These are phyloP conservation scores for Hylaeus volcanicus DNA, from an alignment of 1,140 invertebrate species.

Conservation along the genomic window DNA sequence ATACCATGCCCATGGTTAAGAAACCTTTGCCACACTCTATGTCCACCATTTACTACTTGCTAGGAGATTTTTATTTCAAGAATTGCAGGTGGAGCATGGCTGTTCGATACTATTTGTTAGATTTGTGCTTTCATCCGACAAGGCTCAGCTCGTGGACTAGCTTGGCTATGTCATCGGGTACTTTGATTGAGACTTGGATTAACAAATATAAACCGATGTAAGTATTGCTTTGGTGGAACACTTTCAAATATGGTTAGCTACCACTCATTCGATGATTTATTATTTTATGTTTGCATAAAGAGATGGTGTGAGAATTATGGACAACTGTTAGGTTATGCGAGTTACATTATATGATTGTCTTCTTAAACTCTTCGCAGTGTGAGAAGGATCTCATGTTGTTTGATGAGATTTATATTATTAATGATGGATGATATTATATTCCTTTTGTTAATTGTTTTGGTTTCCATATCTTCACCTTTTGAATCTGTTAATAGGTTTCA, in stretches of 20 bases:
- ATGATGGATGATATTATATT: too few relatives aligned
- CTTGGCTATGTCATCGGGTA: conserved; percentile 90
- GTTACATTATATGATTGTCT: conserved; percentile 29
- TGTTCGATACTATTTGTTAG: conserved; percentile 90
- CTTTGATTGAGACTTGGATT: conserved; percentile 89
- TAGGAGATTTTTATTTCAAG: conserved; percentile 97
- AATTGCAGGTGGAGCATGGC: conserved; percentile 89
- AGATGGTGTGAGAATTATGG: too few relatives aligned
- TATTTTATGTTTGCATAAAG: too few relatives aligned
- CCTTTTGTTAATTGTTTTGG: too few relatives aligned
- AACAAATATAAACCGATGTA: conserved; percentile 86
- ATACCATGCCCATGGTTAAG: conserved; percentile 81
- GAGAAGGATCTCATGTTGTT: too few relatives aligned
- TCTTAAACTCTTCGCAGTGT: neutral
- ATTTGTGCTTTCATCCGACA: conserved; percentile 89
- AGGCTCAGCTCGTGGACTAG: conserved; percentile 96
- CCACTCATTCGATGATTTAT: too few relatives aligned
- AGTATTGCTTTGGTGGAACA: conserved; percentile 43
- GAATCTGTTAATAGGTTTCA: too few relatives aligned
- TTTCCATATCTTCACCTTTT: too few relatives aligned
- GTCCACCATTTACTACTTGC: conserved; percentile 90
- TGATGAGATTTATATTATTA: too few relatives aligned
- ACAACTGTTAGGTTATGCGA: neutral
- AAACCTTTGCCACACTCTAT: conserved; percentile 81
- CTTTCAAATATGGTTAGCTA: too few relatives aligned